Percentiles rank a stretch among this genome's conserved stretches.
Evolutionary conservation across 2,113 vertebrate species (phyloP).

Genomic region (Epinephelus fuscoguttatus): DNA sequence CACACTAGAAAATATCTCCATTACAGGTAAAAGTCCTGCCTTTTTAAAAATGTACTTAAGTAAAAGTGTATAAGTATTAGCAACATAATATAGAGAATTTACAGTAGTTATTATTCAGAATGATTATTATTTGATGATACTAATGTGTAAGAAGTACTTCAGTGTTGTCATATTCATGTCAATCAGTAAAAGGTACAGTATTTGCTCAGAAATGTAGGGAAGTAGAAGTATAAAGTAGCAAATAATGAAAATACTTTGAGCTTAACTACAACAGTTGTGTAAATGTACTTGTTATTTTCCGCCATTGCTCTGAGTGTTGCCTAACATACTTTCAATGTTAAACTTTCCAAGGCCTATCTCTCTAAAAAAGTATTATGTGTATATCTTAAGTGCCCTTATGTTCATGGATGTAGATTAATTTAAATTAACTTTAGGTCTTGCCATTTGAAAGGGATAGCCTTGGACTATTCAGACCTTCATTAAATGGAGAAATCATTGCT

Average conservation of each 20-base stretch:
- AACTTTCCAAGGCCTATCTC: background rate
- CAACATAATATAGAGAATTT: background rate
- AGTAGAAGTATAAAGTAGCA: background rate
- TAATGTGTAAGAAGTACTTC: background rate
- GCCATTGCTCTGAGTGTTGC: background rate
- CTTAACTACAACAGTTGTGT: background rate
- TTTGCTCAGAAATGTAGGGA: background rate
- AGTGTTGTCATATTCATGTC: background rate
- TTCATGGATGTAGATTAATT: constrained; percentile 36
- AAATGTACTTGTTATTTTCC: background rate
- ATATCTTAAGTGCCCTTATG: constrained; percentile 20
- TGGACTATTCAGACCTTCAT: constrained; percentile 80
- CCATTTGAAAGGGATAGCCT: constrained; percentile 50
- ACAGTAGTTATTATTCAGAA: background rate
- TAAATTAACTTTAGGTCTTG: constrained; percentile 36
- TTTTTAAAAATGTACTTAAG: background rate
- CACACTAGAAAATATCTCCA: background rate
- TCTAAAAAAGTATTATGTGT: constrained; percentile 14
- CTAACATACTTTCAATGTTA: background rate
- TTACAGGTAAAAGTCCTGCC: background rate
- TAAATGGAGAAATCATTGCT: constrained; percentile 73
- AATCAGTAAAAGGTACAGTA: background rate
- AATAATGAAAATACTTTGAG: background rate
- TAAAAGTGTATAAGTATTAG: background rate
- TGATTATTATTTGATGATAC: background rate